Percentiles rank a stretch among this genome's conserved stretches.
phyloP scores from a whole-genome alignment of 1,140 invertebrate species.

The Leptestheria dahalacensis region DNA sequence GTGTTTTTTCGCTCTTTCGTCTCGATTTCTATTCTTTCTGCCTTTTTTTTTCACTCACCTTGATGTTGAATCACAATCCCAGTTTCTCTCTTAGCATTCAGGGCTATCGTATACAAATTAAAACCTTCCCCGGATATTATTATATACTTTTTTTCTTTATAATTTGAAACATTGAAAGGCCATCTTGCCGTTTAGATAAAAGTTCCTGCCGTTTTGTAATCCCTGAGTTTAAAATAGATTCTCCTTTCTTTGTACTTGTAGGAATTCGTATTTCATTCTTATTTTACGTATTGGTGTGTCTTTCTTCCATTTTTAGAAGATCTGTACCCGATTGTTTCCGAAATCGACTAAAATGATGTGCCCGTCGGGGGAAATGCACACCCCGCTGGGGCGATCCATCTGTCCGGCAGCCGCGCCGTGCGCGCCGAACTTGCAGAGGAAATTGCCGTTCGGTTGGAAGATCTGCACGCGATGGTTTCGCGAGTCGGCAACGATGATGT shows the following conservation, averaged over 20 bases:
- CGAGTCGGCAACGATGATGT: slow-evolving; percentile 78
- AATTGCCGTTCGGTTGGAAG: slow-evolving; percentile 30
- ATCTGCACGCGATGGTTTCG: slow-evolving; percentile 67
- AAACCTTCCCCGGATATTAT: too few relatives aligned
- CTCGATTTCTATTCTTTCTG: too few relatives aligned
- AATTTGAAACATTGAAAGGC: too few relatives aligned
- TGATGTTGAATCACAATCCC: too few relatives aligned
- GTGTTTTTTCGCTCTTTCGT: too few relatives aligned
- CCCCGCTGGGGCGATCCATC: slow-evolving; percentile 43
- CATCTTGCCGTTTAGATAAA: background rate
- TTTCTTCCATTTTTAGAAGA: slow-evolving; percentile 29
- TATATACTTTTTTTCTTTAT: too few relatives aligned
- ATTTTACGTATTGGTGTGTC: background rate
- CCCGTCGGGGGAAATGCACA: slow-evolving; percentile 42
- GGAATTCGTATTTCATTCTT: too few relatives aligned
- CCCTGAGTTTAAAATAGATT: background rate
- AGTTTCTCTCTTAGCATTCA: too few relatives aligned
- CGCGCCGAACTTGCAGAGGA: slow-evolving; percentile 33
- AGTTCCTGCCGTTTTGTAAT: background rate
- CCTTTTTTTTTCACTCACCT: too few relatives aligned
- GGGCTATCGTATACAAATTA: too few relatives aligned
- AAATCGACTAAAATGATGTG: slow-evolving; percentile 46
- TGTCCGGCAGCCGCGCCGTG: slow-evolving; percentile 34
- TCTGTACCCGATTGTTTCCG: slow-evolving; percentile 43
- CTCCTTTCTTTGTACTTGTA: background rate